Percentiles rank a stretch among this genome's conserved stretches.
These are phyloP conservation scores for Oasisia sp. DNA, from an alignment of 2,888 invertebrate genomes.

Conservation along the genomic window DNA sequence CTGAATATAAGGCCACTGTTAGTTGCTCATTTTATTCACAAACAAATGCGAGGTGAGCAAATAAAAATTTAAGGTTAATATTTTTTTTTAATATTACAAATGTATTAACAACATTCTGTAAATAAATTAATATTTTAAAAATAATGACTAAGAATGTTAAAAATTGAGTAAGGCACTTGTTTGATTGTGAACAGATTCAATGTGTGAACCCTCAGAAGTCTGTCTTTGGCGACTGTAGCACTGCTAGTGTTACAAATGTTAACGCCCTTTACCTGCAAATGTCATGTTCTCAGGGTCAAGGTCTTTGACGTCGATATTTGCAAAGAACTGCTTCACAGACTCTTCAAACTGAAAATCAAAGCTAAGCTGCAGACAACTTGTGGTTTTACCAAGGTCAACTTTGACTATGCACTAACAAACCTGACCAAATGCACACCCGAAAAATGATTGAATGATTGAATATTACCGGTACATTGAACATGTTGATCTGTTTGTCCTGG, in stretches of 20 bases:
- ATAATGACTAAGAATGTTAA: no score
- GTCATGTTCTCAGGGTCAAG: slow-evolving; percentile 14
- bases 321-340: slow-evolving; percentile 14
- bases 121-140: no score
- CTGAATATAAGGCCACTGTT: no score
- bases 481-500: no score
- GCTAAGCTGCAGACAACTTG: background rate
- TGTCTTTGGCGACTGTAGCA: background rate
- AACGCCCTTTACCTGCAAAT: slow-evolving; percentile 13
- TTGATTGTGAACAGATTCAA: background rate
- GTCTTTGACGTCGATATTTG: background rate
- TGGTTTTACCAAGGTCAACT: background rate
- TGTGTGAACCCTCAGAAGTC: background rate
- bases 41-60: no score
- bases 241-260: background rate
- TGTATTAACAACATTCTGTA: no score
- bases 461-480: background rate
- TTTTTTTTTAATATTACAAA: no score
- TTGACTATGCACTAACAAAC: background rate
- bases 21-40: no score
- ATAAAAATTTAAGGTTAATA: no score
- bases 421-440: background rate
- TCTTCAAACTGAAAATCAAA: slow-evolving; percentile 24
- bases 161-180: no score
- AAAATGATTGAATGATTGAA: background rate